phyloP scores from a whole-genome alignment of 2,888 invertebrate species.

The Plagodis dolabraria region DNA sequence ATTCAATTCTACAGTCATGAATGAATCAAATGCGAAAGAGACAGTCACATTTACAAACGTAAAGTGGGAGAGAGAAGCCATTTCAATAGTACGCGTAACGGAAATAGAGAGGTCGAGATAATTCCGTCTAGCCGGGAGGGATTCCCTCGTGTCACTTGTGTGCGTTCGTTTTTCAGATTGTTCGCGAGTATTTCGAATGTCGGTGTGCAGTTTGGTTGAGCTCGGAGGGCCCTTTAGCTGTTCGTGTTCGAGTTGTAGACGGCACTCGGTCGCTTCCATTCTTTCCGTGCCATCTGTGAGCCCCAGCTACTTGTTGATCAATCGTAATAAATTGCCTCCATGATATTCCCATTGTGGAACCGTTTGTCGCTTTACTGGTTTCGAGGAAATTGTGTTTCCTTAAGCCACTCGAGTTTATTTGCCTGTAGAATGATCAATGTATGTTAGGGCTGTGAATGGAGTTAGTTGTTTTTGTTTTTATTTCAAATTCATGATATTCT shows the following conservation, averaged over 20 bases:
- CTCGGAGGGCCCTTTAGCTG: constrained; percentile 67
- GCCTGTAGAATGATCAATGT: constrained; percentile 53
- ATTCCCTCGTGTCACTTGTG: constrained; percentile 84
- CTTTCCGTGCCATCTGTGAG: constrained; percentile 69
- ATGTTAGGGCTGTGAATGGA: constrained; percentile 28
- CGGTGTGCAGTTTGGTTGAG: constrained; percentile 60
- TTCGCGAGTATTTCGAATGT: constrained; percentile 73
- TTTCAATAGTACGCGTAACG: constrained; percentile 84
- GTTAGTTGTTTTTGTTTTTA: constrained; percentile 3
- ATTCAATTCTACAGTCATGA: constrained; percentile 81
- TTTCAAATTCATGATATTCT: not conserved
- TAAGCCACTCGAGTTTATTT: constrained; percentile 75
- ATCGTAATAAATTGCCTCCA: constrained; percentile 83
- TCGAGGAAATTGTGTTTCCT: constrained; percentile 80
- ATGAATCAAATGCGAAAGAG: constrained; percentile 82
- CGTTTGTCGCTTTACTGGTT: constrained; percentile 82
- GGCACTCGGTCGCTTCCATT: constrained; percentile 59
- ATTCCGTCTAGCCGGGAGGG: constrained; percentile 84
- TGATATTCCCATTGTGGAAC: constrained; percentile 83
- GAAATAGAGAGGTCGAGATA: constrained; percentile 83
- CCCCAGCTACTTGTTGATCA: constrained; percentile 84
- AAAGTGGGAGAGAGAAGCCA: constrained; percentile 67
- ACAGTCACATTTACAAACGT: constrained; percentile 45
- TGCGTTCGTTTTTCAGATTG: constrained; percentile 80
- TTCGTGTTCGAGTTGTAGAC: constrained; percentile 56